Evolutionary conservation across 2,113 vertebrate genomes (phyloP).

Genomic region (Collichthys lucidus): DNA sequence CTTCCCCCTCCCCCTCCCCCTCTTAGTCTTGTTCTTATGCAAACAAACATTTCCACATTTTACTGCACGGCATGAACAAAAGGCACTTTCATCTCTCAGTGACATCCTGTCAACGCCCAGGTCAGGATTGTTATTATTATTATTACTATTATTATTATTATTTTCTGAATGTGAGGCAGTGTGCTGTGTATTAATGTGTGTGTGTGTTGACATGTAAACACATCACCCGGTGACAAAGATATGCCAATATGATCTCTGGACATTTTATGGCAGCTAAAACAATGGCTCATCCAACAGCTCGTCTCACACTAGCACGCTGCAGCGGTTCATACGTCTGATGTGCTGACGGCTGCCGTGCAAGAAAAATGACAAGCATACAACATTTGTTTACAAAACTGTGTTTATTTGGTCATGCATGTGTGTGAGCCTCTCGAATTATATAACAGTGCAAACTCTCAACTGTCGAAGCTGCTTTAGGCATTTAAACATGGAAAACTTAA

Average conservation of each 20-base stretch:
- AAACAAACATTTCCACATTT: slow-evolving; percentile 24
- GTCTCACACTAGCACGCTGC: background rate
- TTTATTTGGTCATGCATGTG: background rate
- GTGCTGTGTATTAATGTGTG: slow-evolving; percentile 10
- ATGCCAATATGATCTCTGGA: background rate
- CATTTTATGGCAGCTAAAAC: background rate
- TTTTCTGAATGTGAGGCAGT: background rate
- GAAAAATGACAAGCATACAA: background rate
- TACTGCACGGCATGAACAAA: background rate
- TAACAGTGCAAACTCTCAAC: background rate
- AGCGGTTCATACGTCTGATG: background rate
- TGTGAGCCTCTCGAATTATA: background rate
- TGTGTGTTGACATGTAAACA: slow-evolving; percentile 42
- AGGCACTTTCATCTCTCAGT: background rate
- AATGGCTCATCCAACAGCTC: background rate
- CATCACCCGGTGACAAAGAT: background rate
- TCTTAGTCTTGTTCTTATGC: slow-evolving; percentile 3
- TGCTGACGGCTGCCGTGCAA: background rate
- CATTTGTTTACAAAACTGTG: background rate
- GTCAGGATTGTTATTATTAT: background rate
- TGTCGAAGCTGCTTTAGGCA: background rate
- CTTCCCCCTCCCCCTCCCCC: background rate
- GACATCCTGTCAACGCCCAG: slow-evolving; percentile 40
- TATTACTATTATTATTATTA: background rate
- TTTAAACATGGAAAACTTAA: background rate